A percentile compares a stretch with the other conserved stretches of the same genome.
These are phyloP conservation scores for Melolontha melolontha DNA, from an alignment of 2,888 invertebrate species.

Conservation along the genomic window DNA sequence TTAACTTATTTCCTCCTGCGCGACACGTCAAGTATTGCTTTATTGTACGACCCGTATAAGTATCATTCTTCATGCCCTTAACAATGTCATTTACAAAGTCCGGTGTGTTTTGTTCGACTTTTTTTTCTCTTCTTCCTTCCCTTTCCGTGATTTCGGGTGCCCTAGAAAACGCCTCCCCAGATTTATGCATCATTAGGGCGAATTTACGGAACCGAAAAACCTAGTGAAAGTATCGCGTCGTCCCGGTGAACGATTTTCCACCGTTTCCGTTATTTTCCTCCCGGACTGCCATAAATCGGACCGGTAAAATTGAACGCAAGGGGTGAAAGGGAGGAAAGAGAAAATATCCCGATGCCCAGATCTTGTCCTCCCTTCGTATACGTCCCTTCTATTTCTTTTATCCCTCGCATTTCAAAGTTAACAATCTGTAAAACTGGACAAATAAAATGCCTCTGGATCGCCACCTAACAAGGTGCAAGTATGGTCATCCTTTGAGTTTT, in stretches of 20 bases:
- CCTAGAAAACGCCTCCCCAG: neutral
- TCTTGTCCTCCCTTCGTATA: neutral
- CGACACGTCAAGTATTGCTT: constrained; percentile 8
- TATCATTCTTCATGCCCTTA: constrained; percentile 20
- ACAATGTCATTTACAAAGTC: constrained; percentile 33
- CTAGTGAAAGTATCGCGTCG: constrained; percentile 28
- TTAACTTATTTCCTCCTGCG: constrained; percentile 12
- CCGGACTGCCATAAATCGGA: constrained; percentile 18
- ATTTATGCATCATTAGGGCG: constrained; percentile 37
- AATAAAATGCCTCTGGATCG: constrained; percentile 21
- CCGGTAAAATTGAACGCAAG: constrained; percentile 13
- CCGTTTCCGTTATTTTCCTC: constrained; percentile 26
- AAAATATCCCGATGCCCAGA: constrained; percentile 1
- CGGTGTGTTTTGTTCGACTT: constrained; percentile 23
- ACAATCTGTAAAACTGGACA: constrained; percentile 23
- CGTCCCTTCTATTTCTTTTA: constrained; percentile 9
- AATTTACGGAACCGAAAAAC: constrained; percentile 38
- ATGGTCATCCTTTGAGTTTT: too few species aligned
- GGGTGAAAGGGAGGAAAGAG: neutral
- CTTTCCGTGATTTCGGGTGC: constrained; percentile 5
- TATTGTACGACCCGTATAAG: neutral
- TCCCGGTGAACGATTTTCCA: neutral
- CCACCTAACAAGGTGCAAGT: too few species aligned
- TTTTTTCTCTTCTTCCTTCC: neutral
- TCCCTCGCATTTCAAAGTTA: constrained; percentile 14